These are phyloP conservation scores for Corydoras sp. DNA, from an alignment of 2,113 vertebrate species.

Conservation along the genomic window DNA sequence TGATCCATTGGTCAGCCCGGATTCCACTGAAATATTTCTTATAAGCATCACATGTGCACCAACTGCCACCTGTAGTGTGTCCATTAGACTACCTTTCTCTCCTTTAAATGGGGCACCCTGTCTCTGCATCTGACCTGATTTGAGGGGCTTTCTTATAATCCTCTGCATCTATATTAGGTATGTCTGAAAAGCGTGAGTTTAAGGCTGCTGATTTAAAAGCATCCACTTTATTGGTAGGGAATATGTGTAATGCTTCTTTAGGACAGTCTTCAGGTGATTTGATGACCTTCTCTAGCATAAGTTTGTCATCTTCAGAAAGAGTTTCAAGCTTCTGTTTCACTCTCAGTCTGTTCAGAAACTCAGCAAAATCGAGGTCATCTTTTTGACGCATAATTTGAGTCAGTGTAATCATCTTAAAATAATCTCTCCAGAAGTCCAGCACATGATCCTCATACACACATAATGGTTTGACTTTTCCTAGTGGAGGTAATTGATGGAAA, in stretches of 20 bases:
- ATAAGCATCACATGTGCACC: slow-evolving; percentile 37
- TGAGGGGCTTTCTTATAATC: slow-evolving; percentile 24
- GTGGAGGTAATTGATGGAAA: too few relatives aligned
- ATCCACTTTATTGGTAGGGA: slow-evolving; percentile 39
- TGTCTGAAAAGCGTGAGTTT: neutral
- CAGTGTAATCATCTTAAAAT: slow-evolving; percentile 41
- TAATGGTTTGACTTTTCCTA: too few relatives aligned
- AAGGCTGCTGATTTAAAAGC: slow-evolving; percentile 23
- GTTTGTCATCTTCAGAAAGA: slow-evolving; percentile 24
- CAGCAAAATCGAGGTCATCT: slow-evolving; percentile 41
- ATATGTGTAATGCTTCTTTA: slow-evolving; percentile 30
- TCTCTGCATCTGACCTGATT: slow-evolving; percentile 12
- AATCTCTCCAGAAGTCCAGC: too few relatives aligned
- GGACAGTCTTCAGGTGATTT: slow-evolving; percentile 31
- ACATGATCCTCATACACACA: slow-evolving; percentile 16
- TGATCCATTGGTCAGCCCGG: slow-evolving; percentile 31
- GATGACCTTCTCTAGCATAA: slow-evolving; percentile 15
- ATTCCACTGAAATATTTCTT: slow-evolving; percentile 32
- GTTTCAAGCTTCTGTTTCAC: slow-evolving; percentile 27
- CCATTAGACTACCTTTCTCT: slow-evolving; percentile 19
- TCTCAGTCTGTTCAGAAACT: slow-evolving; percentile 41
- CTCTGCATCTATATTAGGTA: slow-evolving; percentile 26
- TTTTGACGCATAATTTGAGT: slow-evolving; percentile 48
- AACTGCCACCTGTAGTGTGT: slow-evolving; percentile 21
- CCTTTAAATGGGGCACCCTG: slow-evolving; percentile 14